Percentiles rank a stretch among this genome's conserved stretches.
These are phyloP conservation scores for Microcebus jonahi DNA, from an alignment of 2,113 vertebrate genomes.

Conservation along the genomic window DNA sequence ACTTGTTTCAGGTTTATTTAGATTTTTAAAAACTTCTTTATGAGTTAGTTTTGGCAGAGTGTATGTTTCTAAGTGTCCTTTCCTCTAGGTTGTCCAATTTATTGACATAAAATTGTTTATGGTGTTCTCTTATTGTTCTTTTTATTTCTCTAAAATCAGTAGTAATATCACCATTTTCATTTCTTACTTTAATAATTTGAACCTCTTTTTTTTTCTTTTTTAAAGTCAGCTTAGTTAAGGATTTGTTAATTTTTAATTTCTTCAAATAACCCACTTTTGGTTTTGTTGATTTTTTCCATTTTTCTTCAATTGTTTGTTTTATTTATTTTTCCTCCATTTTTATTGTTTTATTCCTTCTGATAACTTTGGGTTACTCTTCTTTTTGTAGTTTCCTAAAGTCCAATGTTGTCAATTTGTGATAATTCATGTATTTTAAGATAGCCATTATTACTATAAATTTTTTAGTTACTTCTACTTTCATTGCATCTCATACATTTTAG, in stretches of 20 bases:
- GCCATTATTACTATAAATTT: not conserved
- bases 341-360: not conserved
- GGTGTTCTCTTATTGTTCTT: not conserved
- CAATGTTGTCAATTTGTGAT: not conserved
- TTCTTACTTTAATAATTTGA: too few species aligned
- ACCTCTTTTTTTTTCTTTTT: too few species aligned
- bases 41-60: too few species aligned
- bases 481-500: too few species aligned
- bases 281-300: not conserved
- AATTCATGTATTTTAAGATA: not conserved
- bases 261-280: not conserved
- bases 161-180: not conserved
- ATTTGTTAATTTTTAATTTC: not conserved
- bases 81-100: too few species aligned
- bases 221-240: not conserved
- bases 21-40: too few species aligned
- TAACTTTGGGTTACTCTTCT: not conserved
- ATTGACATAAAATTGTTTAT: too few species aligned
- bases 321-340: not conserved
- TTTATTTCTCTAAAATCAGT: not conserved
- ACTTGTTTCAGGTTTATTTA: not conserved
- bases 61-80: too few species aligned
- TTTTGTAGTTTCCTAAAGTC: not conserved
- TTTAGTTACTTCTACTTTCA: too few species aligned
- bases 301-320: not conserved